Evolutionary conservation across 2,113 vertebrate species (phyloP), one percentile per base, ranked within the genome.

Genomic region (Gavialis gangeticus): DNA sequence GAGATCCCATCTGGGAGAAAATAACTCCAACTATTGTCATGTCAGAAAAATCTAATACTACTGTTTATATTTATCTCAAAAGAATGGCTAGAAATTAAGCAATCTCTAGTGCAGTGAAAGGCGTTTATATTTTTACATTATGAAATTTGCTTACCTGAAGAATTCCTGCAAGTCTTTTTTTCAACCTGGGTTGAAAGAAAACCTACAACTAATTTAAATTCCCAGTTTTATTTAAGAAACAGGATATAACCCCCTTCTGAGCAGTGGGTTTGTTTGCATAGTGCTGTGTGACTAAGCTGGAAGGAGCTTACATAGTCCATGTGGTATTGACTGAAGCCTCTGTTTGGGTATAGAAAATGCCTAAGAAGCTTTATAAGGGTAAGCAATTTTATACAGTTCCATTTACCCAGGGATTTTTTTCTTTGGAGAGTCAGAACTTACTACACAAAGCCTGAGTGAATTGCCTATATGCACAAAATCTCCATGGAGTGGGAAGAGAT

Each of bases 51-150:
- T 78, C 71, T 87, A 14, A 82, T 76, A n/a, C 67, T 59, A 93
- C 78, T 18, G 58, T 54, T 69, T 34, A 71, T 4, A 82, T 17
- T 57, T 88, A 81, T 91, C 63, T 66, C 59, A 78, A 94, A 94
- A 92, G 76, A 94, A 85, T 82, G 75, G 79, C 90, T 89, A 60
- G 84, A 93, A 95, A 91, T 77, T 12, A 89, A 91, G 67, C 87
- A 17, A 93, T 84, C 80, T 82, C 91, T 60, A 86, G 84, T 80
- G 92, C 77, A 89, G 87, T 92, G 87, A 63, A 90, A 59, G 92
- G 92, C 91, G 85, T 89, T 76, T 93, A 76, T 66, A 1, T 37
- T 46, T 57, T 81, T 3, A 62, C 15, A 17, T 83, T 82, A 71
- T 22, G 84, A 76, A 81, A 57, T 87, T 95, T 88, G 85, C 85